Evolutionary conservation across 2,888 invertebrate genomes (phyloP).

Genomic region (Troides helena): DNA sequence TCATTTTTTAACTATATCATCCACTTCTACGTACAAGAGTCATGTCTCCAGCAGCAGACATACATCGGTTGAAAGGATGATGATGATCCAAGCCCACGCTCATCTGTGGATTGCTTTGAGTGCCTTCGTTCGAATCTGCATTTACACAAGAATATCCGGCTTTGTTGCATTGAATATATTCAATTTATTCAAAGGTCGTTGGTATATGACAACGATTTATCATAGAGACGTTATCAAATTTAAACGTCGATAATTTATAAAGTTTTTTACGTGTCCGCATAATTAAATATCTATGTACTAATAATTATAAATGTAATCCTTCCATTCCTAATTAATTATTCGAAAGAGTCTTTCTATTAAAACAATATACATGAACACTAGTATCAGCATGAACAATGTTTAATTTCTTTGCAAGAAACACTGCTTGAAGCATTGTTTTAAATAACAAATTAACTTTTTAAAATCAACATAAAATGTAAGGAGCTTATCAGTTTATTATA

Average conservation of each 20-base stretch:
- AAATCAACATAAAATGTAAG: too few relatives aligned
- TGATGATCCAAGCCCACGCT: too few relatives aligned
- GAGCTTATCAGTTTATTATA: neutral
- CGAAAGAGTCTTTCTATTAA: neutral
- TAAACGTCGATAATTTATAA: neutral
- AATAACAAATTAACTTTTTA: too few relatives aligned
- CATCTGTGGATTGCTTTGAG: too few relatives aligned
- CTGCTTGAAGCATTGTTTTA: too few relatives aligned
- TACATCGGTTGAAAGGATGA: too few relatives aligned
- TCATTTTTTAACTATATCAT: too few relatives aligned
- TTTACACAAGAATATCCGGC: slow-evolving; percentile 9
- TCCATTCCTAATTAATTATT: neutral
- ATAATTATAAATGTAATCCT: neutral
- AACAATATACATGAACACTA: neutral
- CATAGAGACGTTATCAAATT: slow-evolving; percentile 7
- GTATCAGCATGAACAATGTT: too few relatives aligned
- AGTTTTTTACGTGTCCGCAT: neutral
- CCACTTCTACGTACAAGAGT: too few relatives aligned
- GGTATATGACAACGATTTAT: slow-evolving; percentile 14
- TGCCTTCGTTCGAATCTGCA: slow-evolving; percentile 3
- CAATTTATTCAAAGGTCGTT: slow-evolving; percentile 15
- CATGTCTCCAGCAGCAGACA: too few relatives aligned
- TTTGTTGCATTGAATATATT: neutral
- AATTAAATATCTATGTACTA: neutral
- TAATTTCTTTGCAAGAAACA: too few relatives aligned